These are phyloP conservation scores for Delia radicum DNA, from an alignment of 1,140 invertebrate species.

Conservation along the genomic window DNA sequence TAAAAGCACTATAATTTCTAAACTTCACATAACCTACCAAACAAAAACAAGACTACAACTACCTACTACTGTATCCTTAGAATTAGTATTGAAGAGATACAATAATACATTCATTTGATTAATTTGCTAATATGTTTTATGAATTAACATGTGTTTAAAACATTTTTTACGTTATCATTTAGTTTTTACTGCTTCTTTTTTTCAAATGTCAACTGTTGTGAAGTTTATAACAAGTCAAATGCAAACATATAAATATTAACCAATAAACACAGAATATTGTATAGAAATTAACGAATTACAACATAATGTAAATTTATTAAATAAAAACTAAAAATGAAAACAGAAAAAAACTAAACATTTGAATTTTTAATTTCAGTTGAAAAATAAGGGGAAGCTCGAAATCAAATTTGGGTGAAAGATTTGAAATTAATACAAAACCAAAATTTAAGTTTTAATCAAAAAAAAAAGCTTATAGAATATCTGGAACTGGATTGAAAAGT, in stretches of 20 bases:
- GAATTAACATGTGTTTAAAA: background rate
- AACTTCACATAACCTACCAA: background rate
- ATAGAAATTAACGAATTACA: background rate
- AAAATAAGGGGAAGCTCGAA: no score
- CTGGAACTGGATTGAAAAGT: no score
- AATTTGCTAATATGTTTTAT: background rate
- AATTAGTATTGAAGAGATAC: no score
- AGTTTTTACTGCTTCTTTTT: background rate
- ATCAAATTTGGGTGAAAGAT: no score
- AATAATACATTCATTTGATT: no score
- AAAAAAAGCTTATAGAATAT: no score
- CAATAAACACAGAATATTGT: background rate
- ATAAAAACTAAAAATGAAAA: background rate
- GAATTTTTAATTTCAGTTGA: no score
- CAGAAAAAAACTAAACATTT: background rate
- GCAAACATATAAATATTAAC: background rate
- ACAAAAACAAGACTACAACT: background rate
- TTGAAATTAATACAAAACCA: no score
- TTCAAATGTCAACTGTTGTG: no score
- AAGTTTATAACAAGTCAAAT: background rate
- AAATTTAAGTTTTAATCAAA: no score
- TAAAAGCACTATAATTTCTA: background rate
- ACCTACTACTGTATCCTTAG: background rate
- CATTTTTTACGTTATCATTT: background rate
- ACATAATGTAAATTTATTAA: background rate